phyloP scores from a whole-genome alignment of 2,888 invertebrate species.

The Sminthurides aquaticus region DNA sequence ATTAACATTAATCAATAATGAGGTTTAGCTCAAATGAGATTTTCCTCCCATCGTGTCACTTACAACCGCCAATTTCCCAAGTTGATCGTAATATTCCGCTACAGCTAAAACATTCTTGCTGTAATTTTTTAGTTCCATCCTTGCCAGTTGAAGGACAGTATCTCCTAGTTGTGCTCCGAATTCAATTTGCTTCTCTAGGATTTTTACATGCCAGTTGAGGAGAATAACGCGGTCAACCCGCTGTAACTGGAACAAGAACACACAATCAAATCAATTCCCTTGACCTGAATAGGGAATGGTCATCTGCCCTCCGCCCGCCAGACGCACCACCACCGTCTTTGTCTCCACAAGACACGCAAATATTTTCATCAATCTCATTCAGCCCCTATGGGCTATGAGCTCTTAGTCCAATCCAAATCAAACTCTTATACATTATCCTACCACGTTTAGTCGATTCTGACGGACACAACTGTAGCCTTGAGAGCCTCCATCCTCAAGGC shows the following conservation, averaged over 20 bases:
- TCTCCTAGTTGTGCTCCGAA: constrained; percentile 83
- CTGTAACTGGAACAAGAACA: constrained; percentile 60
- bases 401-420: no score
- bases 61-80: constrained; percentile 55
- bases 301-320: constrained; percentile 17
- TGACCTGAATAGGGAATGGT: not conserved
- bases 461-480: no score
- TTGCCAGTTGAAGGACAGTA: constrained; percentile 70
- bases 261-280: constrained; percentile 6
- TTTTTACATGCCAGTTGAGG: constrained; percentile 78
- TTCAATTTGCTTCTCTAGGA: constrained; percentile 79
- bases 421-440: no score
- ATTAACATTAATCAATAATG: not conserved
- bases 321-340: not conserved
- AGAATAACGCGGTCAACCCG: constrained; percentile 77
- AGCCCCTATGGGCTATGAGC: no score
- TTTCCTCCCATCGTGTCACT: constrained; percentile 53
- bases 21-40: not conserved
- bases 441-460: no score
- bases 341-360: not conserved
- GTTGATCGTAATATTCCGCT: constrained; percentile 82
- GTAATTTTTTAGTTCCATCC: constrained; percentile 83
- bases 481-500: not conserved
- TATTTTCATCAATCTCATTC: not conserved
- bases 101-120: constrained; percentile 77